Percentiles rank a stretch among this genome's conserved stretches.
Evolutionary conservation across 2,888 invertebrate species (phyloP).

Genomic region (Cheilosia vulpina): DNA sequence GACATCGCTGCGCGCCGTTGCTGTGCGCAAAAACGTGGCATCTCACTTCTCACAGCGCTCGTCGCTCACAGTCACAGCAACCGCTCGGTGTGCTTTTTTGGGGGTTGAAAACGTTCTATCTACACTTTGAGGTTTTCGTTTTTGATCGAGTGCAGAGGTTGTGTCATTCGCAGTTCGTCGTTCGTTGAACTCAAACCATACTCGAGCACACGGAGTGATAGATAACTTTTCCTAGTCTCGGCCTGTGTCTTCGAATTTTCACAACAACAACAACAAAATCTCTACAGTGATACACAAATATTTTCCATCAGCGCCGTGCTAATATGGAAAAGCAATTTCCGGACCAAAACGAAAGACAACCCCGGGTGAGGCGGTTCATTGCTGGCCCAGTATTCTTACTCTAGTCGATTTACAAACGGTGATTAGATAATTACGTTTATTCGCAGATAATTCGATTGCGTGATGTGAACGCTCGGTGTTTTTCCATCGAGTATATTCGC

Average conservation of each 20-base stretch:
- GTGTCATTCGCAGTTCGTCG: conserved; percentile 75
- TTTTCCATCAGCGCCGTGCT: conserved; percentile 57
- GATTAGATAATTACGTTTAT: conserved; percentile 73
- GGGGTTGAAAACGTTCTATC: conserved; percentile 70
- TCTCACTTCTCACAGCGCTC: conserved; percentile 39
- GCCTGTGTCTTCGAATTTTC: conserved; percentile 41
- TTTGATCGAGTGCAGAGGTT: conserved; percentile 74
- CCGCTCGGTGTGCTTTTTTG: conserved; percentile 25
- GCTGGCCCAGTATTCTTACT: conserved; percentile 37
- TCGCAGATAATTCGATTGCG: conserved; percentile 65
- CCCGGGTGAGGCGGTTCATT: conserved; percentile 23
- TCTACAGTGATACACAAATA: conserved; percentile 62
- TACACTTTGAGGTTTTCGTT: conserved; percentile 70
- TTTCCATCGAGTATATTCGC: conserved; percentile 14
- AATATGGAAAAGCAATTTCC: conserved; percentile 71
- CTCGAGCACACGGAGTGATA: conserved; percentile 13
- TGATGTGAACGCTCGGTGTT: conserved; percentile 37
- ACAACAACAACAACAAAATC: conserved; percentile 33
- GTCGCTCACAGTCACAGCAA: not conserved
- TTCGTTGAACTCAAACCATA: conserved; percentile 75
- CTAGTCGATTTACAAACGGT: conserved; percentile 65
- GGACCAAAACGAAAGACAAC: conserved; percentile 55
- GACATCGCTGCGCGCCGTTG: conserved; percentile 68
- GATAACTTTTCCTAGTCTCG: conserved; percentile 1
- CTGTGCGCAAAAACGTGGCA: conserved; percentile 72